Evolutionary conservation across 23 tunicate genomes (phyloP), one percentile per base, ranked within the genome.

Genomic region (Trididemnum nubilum): DNA sequence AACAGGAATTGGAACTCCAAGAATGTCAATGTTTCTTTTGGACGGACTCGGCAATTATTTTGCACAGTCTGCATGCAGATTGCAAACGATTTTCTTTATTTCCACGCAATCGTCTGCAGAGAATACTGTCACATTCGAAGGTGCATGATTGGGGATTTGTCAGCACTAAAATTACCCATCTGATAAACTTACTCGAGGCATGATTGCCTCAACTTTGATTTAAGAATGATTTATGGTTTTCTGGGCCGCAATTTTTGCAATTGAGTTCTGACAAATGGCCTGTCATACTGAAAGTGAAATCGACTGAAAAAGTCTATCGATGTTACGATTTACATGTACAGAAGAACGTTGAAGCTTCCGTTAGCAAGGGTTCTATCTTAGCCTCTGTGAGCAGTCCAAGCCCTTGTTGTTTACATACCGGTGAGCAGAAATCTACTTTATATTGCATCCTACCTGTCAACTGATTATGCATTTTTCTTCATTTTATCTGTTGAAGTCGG

Each of bases 11-110:
- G 12, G 74, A 31, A 5, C 7, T 31, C 2, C 37, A 29, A 3
- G 74, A 31, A 7, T 69, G 74, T 24, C 74, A 5, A 27, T 5
- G 19, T 12, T 32, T 5, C 12, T 69, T 69, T 69, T 69, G 74
- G 74, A 69, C 74, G 12, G 74, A 69, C 25, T 69, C 74, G 4
- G 3, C 37, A 2, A 69, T 69, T 32, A n/a, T 69, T 12, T 33
- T 69, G 12, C 74, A 69, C 37, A 69, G 74, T n/a, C 74, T 69
- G 4, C 74, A 69, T n/a, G 37, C 74, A 28, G n/a, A 69, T n/a
- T 69, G n/a, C 74, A 69, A 69, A 69, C 5, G n/a, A 24, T 69
- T 30, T 31, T 12, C 74, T 32, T 32, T 69, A 24, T 69, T 69
- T 69, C 38, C 74, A 7, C 74, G 74, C 38, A 69, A 69, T 69